These are phyloP conservation scores for Plagodis dolabraria DNA, from an alignment of 2,888 invertebrate species.

Conservation along the genomic window DNA sequence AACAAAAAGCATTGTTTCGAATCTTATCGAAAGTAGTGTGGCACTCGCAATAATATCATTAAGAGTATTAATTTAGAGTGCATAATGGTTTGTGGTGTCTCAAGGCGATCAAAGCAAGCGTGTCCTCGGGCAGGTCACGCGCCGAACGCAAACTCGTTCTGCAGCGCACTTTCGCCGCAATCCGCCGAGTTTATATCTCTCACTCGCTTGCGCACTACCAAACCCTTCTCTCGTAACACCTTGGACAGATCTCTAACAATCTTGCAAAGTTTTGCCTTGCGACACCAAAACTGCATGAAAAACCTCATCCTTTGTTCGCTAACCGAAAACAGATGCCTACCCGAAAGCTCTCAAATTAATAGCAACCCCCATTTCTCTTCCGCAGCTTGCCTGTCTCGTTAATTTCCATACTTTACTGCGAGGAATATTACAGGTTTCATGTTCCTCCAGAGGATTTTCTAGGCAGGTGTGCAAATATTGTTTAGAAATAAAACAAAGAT, in stretches of 20 bases:
- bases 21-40: constrained; percentile 33
- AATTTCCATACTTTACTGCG: constrained; percentile 28
- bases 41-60: constrained; percentile 41
- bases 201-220: constrained; percentile 61
- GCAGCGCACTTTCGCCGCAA: constrained; percentile 79
- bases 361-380: constrained; percentile 29
- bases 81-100: constrained; percentile 52
- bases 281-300: constrained; percentile 33
- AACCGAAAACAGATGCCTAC: constrained; percentile 16
- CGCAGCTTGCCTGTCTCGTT: constrained; percentile 28
- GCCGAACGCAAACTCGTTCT: constrained; percentile 76
- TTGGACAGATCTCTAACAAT: constrained; percentile 33
- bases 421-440: constrained; percentile 22
- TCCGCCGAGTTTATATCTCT: constrained; percentile 62
- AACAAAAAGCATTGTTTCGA: constrained; percentile 34
- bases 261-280: constrained; percentile 22
- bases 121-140: constrained; percentile 83
- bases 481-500: constrained; percentile 2
- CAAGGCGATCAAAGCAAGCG: constrained; percentile 52
- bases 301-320: constrained; percentile 39
- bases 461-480: constrained; percentile 20
- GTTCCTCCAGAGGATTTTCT: constrained; percentile 17
- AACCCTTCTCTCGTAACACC: constrained; percentile 42
- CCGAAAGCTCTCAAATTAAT: constrained; percentile 32
- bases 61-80: constrained; percentile 44